Evolutionary conservation across 2,797 vertebrate genomes (phyloP), one percentile per base, ranked within the genome.

Genomic region (Peromyscus aztecus): DNA sequence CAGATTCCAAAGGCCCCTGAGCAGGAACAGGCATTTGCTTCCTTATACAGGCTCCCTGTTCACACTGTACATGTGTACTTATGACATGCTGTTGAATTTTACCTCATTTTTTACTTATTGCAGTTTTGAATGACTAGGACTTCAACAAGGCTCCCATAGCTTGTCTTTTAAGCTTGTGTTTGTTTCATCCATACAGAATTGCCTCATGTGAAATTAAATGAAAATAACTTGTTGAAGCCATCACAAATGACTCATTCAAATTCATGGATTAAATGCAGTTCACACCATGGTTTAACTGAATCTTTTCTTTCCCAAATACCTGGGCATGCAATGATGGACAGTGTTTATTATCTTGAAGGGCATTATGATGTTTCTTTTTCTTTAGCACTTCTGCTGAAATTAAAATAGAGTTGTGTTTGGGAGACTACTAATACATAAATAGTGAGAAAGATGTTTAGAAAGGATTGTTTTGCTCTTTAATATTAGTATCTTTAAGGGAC

Each of bases 281-380:
- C 19, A 49, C 88, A 75, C 57, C 31, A 21, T 88, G 16, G 19
- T 83, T 85, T 90, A n/a, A 34, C 2, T 21, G 65, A 37, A 78
- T 23, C 13, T 82, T 69, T 96, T 95, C 19, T 93, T 23, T 82
- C 34, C 73, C 37, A 46, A 77, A 52, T 12, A 57, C 19, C 67
- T 92, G 16, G 23, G 27, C 5, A 0, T 83, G 31, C 19, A 73
- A 43, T 73, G 23, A 75, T 84, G 31, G 14, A 37, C 37, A 78
- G 34, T 73, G 6, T 69, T 94, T 73, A 57, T 88, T 65, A 82
- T 29, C 24, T 80, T 59, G 29, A 76, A 89, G 73, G 92, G 90
- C 89, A 91, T 93, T 6, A 90, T 34, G n/a, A 52, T 37, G 90
- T 92, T 93, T 92, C 55, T 95, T 92, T 92, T 5, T 43, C 4